Evolutionary conservation across 2,113 vertebrate genomes (phyloP).

Genomic region (Hyperoodon ampullatus): DNA sequence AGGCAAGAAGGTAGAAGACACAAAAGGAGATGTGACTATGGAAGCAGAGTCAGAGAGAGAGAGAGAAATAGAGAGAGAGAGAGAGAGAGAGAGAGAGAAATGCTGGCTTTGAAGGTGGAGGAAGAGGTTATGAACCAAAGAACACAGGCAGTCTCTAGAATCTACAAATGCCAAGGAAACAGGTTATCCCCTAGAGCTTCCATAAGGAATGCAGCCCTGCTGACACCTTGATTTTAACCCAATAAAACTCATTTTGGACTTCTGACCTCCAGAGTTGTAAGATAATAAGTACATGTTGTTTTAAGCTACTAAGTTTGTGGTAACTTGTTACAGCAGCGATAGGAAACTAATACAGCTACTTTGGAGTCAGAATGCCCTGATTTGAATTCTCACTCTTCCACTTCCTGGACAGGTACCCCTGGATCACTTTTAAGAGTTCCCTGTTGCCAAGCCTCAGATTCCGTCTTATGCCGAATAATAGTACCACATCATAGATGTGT

Average conservation of each 20-base stretch:
- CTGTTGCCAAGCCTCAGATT: not conserved
- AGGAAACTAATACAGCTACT: not conserved
- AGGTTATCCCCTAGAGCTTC: not conserved
- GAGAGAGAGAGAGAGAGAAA: not conserved
- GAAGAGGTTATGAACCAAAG: not conserved
- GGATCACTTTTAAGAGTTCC: not conserved
- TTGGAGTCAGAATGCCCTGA: not conserved
- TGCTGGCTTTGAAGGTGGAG: not conserved
- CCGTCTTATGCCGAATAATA: not conserved
- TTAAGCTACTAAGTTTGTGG: not conserved
- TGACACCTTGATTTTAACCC: not conserved
- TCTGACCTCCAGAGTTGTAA: not conserved
- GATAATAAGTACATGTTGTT: not conserved
- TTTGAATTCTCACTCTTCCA: not conserved
- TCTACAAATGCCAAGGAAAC: not conserved
- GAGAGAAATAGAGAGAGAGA: not conserved
- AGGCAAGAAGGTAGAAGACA: not conserved
- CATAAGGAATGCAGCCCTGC: not conserved
- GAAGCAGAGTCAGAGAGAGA: not conserved
- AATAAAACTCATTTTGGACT: conserved; percentile 3
- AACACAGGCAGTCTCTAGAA: not conserved
- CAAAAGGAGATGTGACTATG: not conserved
- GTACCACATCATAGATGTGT: not conserved
- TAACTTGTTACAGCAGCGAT: not conserved
- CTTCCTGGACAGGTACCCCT: not conserved